Evolutionary conservation across 2,113 vertebrate genomes (phyloP), one percentile per base, ranked within the genome.

Genomic region (Jacana jacana): DNA sequence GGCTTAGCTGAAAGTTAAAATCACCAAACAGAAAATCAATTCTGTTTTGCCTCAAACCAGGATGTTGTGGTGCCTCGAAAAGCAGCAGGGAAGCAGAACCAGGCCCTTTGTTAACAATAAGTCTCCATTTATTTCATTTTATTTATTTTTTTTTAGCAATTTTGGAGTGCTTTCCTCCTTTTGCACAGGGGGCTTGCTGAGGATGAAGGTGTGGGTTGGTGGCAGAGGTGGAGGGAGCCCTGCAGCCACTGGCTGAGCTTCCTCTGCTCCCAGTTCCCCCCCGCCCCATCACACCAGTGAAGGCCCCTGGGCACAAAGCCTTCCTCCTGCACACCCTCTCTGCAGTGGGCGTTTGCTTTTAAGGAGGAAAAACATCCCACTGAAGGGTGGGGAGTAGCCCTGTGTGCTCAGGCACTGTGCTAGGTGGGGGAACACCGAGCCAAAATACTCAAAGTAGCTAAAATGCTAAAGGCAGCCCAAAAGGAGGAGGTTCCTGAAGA

Each of bases 221-320:
- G 65, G 39, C 10, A 2, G 75, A 70, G 46, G 30, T 23, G 15
- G 37, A 57, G 28, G 44, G 33, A 79, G 42, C 30, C 30, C 48
- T 19, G 19, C 46, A 57, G 19, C 33, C 58, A 35, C 81, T 0
- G 0, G 24, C 35, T 79, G 52, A 68, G 35, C 71, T 12, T 42
- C 33, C 23, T 68, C 35, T 57, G 28, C 60, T 81, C 37, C 37
- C 55, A 23, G 40, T 16, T 35, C 63, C 40, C 28, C 28, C 7
- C 28, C 11, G 2, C 0, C 19, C 0, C 19, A 31, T 48, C 0
- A 1, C 15, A 4, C n/a, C 8, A 4, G 10, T 1, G 2, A 63
- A 51, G 20, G 20, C 24, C 64, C 31, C n/a, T 0, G 0, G n/a
- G 40, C 40, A 68, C 89, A 60, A 68, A 20, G 17, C 46, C 18